Evolutionary conservation across 1,140 invertebrate genomes (phyloP).

Genomic region (Cataglyphis hispanica): DNA sequence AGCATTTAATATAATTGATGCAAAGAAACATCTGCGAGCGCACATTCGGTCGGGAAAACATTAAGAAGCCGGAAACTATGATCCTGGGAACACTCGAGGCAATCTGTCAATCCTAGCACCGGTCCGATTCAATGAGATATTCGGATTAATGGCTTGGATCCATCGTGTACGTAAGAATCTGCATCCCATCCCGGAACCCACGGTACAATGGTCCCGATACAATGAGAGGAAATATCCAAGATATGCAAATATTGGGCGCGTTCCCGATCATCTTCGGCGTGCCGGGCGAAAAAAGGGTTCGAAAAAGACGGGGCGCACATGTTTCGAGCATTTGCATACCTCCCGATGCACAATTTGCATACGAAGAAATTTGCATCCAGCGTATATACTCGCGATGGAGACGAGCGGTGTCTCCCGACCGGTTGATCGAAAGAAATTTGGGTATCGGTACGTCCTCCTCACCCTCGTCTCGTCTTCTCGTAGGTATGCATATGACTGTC

Average conservation of each 20-base stretch:
- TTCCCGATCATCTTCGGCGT: slow-evolving; percentile 85
- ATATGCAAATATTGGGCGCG: slow-evolving; percentile 84
- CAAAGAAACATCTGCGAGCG: slow-evolving; percentile 44
- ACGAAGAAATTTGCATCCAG: slow-evolving; percentile 86
- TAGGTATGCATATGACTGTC: slow-evolving; percentile 71
- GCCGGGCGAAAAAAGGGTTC: slow-evolving; percentile 83
- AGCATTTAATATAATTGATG: slow-evolving; percentile 16
- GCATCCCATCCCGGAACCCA: slow-evolving; percentile 79
- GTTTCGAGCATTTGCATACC: slow-evolving; percentile 85
- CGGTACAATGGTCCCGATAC: slow-evolving; percentile 82
- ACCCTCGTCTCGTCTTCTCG: slow-evolving; percentile 58
- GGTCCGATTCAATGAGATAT: slow-evolving; percentile 83
- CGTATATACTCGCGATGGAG: slow-evolving; percentile 80
- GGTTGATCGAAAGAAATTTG: slow-evolving; percentile 69
- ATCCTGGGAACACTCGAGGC: slow-evolving; percentile 84
- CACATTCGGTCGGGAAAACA: slow-evolving; percentile 29
- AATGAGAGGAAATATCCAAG: slow-evolving; percentile 86
- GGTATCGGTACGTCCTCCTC: slow-evolving; percentile 57
- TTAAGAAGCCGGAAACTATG: slow-evolving; percentile 75
- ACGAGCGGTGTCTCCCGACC: slow-evolving; percentile 43
- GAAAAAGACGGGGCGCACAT: slow-evolving; percentile 83
- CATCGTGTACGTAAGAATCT: slow-evolving; percentile 67
- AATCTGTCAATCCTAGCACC: slow-evolving; percentile 84
- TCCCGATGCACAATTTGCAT: slow-evolving; percentile 82
- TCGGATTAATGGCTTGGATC: slow-evolving; percentile 86